These are phyloP conservation scores for Diarsia mendica DNA, from an alignment of 2,888 invertebrate genomes.

Conservation along the genomic window DNA sequence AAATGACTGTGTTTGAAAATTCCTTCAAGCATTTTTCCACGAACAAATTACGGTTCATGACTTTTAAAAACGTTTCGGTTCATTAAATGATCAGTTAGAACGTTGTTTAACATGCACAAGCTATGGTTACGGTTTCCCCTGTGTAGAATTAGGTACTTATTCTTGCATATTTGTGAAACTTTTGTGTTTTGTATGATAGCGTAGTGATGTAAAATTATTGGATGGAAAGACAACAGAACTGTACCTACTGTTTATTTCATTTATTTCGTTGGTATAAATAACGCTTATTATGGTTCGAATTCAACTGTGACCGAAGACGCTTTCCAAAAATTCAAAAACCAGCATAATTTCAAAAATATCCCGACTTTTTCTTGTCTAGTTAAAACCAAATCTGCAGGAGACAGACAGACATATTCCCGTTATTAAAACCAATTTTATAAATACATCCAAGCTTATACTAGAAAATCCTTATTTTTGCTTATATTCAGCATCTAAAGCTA, in stretches of 20 bases:
- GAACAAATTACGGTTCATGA: slow-evolving; percentile 21
- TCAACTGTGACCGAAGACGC: background rate
- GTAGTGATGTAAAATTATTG: background rate
- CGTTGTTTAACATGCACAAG: slow-evolving; percentile 19
- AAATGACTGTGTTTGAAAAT: slow-evolving; percentile 5
- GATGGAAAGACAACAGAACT: background rate
- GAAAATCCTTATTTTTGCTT: slow-evolving; percentile 36
- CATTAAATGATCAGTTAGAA: slow-evolving; percentile 7
- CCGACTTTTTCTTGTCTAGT: background rate
- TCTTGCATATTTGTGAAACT: background rate
- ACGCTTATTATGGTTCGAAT: background rate
- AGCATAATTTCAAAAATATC: background rate
- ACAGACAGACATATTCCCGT: background rate
- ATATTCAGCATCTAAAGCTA: slow-evolving; percentile 29
- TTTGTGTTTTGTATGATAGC: background rate
- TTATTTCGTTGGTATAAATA: background rate
- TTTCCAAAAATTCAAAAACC: background rate
- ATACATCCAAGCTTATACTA: background rate
- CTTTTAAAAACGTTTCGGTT: slow-evolving; percentile 7
- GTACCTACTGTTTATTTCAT: background rate
- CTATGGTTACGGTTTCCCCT: slow-evolving; percentile 5
- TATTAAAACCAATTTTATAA: slow-evolving; percentile 1
- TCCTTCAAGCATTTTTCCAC: background rate
- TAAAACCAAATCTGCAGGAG: background rate
- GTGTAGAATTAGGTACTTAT: slow-evolving; percentile 3